phyloP scores from a whole-genome alignment of 1,140 invertebrate species.

The Caerostris extrusa region DNA sequence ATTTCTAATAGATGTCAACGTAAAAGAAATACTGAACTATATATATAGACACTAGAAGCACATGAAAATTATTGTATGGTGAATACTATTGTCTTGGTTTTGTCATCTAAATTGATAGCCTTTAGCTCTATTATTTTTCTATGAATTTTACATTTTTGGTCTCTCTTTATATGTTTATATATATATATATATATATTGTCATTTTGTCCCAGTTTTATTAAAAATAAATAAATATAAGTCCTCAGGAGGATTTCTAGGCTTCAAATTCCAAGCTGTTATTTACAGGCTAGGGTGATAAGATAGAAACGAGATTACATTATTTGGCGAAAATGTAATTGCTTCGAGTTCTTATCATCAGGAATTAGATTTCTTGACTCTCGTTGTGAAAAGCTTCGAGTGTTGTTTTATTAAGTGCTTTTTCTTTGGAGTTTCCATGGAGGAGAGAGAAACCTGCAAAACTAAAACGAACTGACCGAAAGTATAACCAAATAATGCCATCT shows the following conservation, averaged over 20 bases:
- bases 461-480: slow-evolving; percentile 6
- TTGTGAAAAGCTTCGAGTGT: neutral
- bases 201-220: no score
- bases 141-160: no score
- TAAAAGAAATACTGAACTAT: no score
- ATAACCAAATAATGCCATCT: slow-evolving; percentile 45
- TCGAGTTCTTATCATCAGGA: slow-evolving; percentile 5
- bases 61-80: no score
- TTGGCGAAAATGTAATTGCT: neutral
- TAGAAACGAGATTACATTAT: neutral
- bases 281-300: neutral
- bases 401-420: slow-evolving; percentile 48
- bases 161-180: no score
- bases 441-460: slow-evolving; percentile 10
- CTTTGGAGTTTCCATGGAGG: neutral
- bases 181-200: no score
- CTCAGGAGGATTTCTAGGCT: neutral
- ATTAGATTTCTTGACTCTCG: neutral
- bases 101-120: no score
- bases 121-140: no score
- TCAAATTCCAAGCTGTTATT: neutral
- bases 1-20: no score
- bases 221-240: no score
- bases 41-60: no score
- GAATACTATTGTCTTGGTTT: no score